Evolutionary conservation across 2,797 vertebrate genomes (phyloP), one percentile per base, ranked within the genome.

Genomic region (Saguinus oedipus): DNA sequence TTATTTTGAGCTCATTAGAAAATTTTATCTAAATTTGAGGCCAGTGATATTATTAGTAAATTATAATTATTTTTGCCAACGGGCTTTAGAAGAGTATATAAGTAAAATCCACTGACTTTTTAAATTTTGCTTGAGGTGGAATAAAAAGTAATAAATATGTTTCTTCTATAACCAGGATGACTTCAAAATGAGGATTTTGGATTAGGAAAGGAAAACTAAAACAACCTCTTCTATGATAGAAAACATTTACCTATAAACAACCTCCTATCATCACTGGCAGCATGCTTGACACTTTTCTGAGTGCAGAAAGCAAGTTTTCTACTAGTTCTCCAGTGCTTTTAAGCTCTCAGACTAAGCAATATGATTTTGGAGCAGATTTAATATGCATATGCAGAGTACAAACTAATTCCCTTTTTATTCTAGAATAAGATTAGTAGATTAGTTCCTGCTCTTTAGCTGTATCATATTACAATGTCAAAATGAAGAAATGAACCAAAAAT

Each of bases 1-100:
- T 55, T 36, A 88, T 61, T 94, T 85, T 93, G 27, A 57, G 15
- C 9, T 94, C 4, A 83, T 39, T 83, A 30, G n/a, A 88, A 84
- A 10, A 7, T 57, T 46, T 68, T 59, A 75, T 68, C 7, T 68
- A 74, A 84, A 95, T 86, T 83, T 93, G n/a, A 93, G 42, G 8
- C 1, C 14, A 90, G 20, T 59, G 30, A 39, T 72, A 78, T 44
- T 50, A 76, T 75, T 86, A 81, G 10, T 78, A 15, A 57, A 4
- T 20, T 81, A n/a, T 19, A 83, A 88, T 86, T 92, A 74, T 82
- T 97, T 93, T 95, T 78, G 22, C 20, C 15, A 83, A 85, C 4
- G 27, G 22, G 5, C 7, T 14, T 64, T 80, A 78, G 55, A 78
- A 26, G 1, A 59, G 6, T 84, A 12, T 27, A 13, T 64, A 92